These are phyloP conservation scores for Todus mexicanus DNA, from an alignment of 2,797 vertebrate species.

Conservation along the genomic window DNA sequence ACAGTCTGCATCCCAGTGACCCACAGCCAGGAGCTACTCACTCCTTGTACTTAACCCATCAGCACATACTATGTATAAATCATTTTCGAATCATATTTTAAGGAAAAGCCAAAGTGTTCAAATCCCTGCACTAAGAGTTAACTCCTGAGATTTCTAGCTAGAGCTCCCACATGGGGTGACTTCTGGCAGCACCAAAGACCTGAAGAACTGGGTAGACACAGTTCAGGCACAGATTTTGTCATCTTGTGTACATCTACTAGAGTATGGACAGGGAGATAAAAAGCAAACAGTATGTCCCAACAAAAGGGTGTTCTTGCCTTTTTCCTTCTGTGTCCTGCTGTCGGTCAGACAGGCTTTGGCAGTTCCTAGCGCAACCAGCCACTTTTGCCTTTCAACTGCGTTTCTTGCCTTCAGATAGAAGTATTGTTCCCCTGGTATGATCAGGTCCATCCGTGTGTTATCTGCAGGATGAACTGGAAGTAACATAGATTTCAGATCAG, in stretches of 20 bases:
- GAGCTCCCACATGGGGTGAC: background rate
- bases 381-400: constrained; percentile 94
- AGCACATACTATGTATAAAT: too few relatives aligned
- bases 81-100: background rate
- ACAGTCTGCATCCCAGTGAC: background rate
- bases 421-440: constrained; percentile 96
- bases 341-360: constrained; percentile 98
- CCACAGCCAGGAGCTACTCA: background rate
- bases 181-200: background rate
- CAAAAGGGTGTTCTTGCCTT: constrained; percentile 76
- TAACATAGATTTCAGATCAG: constrained; percentile 1
- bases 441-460: constrained; percentile 92
- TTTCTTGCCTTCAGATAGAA: constrained; percentile 98
- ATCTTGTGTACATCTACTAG: background rate
- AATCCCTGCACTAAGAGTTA: background rate
- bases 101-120: background rate
- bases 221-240: background rate
- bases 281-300: background rate
- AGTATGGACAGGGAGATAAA: background rate
- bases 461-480: constrained; percentile 90
- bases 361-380: constrained; percentile 95
- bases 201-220: background rate
- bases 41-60: background rate
- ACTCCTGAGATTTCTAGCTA: background rate
- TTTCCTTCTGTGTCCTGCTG: constrained; percentile 94